Evolutionary conservation across 2,888 invertebrate genomes (phyloP).

Genomic region (Agrotis puta): DNA sequence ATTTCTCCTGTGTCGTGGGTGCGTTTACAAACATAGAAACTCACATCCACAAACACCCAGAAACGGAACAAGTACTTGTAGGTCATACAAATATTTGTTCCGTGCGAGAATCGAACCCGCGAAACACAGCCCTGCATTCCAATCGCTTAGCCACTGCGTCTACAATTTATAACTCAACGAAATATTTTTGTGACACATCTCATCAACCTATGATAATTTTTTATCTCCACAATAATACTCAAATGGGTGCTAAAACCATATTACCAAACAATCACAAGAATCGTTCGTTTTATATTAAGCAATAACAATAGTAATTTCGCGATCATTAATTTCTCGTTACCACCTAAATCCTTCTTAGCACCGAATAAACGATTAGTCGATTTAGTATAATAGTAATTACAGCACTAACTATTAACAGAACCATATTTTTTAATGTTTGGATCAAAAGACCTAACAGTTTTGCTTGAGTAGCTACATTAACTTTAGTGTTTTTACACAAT

Average conservation of each 20-base stretch:
- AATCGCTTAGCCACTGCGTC: too few species aligned
- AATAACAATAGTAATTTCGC: constrained; percentile 55
- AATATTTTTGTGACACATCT: not conserved
- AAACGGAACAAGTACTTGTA: too few species aligned
- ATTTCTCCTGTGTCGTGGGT: too few species aligned
- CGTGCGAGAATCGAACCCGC: too few species aligned
- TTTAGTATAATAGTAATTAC: constrained; percentile 58
- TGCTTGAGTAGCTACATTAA: constrained; percentile 1
- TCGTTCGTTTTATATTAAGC: constrained; percentile 43
- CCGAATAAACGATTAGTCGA: constrained; percentile 61
- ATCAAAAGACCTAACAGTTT: constrained; percentile 24
- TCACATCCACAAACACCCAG: too few species aligned
- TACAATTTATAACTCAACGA: too few species aligned
- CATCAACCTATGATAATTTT: not conserved
- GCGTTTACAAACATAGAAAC: too few species aligned
- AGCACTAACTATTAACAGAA: constrained; percentile 50
- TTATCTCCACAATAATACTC: constrained; percentile 5
- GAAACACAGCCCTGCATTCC: too few species aligned
- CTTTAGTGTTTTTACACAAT: not conserved
- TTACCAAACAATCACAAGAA: constrained; percentile 43
- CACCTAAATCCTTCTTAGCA: constrained; percentile 49
- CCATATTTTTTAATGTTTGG: constrained; percentile 38
- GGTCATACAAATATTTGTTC: too few species aligned
- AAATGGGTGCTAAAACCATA: constrained; percentile 27
- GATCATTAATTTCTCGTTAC: constrained; percentile 62